phyloP scores from a whole-genome alignment of 2,797 vertebrate genomes.

The Oryzias dopingdopingensis region DNA sequence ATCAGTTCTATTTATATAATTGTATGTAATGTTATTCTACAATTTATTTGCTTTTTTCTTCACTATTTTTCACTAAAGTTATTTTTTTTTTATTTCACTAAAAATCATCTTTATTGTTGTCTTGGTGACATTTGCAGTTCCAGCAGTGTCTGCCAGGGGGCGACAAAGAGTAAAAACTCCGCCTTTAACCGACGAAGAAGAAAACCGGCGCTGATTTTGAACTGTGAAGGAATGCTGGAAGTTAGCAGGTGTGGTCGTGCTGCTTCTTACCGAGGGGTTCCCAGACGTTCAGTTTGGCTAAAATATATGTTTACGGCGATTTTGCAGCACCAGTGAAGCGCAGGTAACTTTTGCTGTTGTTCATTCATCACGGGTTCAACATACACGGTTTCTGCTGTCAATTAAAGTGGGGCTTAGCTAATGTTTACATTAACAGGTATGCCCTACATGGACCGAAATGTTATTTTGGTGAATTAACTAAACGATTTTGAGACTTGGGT shows the following conservation, averaged over 20 bases:
- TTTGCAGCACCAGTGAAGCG: background rate
- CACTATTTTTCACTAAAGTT: too few relatives aligned
- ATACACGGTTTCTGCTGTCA: background rate
- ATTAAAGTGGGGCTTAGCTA: background rate
- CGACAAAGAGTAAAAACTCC: conserved; percentile 12
- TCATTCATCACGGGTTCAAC: too few relatives aligned
- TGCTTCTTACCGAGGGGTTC: background rate
- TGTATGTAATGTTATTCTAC: too few relatives aligned
- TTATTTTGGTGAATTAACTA: too few relatives aligned
- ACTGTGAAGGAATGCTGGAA: conserved; percentile 44
- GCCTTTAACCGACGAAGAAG: conserved; percentile 32
- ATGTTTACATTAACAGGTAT: background rate
- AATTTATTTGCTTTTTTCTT: too few relatives aligned
- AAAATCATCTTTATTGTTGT: too few relatives aligned
- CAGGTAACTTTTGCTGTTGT: conserved; percentile 24
- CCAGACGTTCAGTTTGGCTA: background rate
- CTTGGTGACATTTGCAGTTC: conserved; percentile 28
- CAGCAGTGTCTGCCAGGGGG: conserved; percentile 3
- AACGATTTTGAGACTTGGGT: too few relatives aligned
- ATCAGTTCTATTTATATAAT: too few relatives aligned
- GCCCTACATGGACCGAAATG: too few relatives aligned
- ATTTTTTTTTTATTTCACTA: too few relatives aligned
- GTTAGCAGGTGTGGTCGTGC: conserved; percentile 50
- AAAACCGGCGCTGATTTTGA: conserved; percentile 72
- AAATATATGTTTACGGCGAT: conserved; percentile 6